These are phyloP conservation scores for Caenorhabditis brenneri DNA, from an alignment of 1,140 invertebrate genomes.

Conservation along the genomic window DNA sequence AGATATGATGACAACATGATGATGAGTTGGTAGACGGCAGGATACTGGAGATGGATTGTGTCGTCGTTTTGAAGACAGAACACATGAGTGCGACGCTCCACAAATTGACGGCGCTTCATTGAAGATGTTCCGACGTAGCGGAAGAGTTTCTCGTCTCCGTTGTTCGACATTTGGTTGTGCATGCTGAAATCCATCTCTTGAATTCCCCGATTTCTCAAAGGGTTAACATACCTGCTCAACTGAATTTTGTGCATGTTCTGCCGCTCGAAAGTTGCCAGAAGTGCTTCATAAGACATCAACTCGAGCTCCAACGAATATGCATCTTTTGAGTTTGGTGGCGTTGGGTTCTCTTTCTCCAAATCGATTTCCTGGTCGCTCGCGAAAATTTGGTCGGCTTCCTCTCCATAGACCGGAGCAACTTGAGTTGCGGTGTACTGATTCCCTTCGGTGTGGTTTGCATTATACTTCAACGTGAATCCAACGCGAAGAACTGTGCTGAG, in stretches of 20 bases:
- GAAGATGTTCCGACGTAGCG: slow-evolving; percentile 69
- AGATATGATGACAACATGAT: slow-evolving; percentile 59
- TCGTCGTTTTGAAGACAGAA: slow-evolving; percentile 54
- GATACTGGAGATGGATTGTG: slow-evolving; percentile 52
- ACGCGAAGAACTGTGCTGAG: slow-evolving; percentile 62
- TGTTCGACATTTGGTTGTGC: slow-evolving; percentile 70
- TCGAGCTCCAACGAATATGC: slow-evolving; percentile 64
- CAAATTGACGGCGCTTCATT: slow-evolving; percentile 67
- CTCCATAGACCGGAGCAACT: neutral
- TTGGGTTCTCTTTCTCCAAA: slow-evolving; percentile 46
- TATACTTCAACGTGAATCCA: slow-evolving; percentile 64
- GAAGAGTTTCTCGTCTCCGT: slow-evolving; percentile 65
- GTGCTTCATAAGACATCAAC: slow-evolving; percentile 58
- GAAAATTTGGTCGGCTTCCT: slow-evolving; percentile 61
- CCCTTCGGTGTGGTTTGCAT: neutral
- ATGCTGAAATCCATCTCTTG: slow-evolving; percentile 56
- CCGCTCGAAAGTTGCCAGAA: slow-evolving; percentile 65
- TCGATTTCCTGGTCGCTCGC: slow-evolving; percentile 39
- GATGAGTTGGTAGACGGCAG: slow-evolving; percentile 62
- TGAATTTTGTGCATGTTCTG: slow-evolving; percentile 60
- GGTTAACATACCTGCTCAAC: slow-evolving; percentile 61
- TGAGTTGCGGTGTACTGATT: neutral
- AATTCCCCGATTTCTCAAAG: neutral
- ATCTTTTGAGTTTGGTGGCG: slow-evolving; percentile 56
- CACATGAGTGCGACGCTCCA: slow-evolving; percentile 68